Percentiles rank a stretch among this genome's conserved stretches.
phyloP scores from a whole-genome alignment of 2,888 invertebrate genomes.

The Vandiemenella viatica region DNA sequence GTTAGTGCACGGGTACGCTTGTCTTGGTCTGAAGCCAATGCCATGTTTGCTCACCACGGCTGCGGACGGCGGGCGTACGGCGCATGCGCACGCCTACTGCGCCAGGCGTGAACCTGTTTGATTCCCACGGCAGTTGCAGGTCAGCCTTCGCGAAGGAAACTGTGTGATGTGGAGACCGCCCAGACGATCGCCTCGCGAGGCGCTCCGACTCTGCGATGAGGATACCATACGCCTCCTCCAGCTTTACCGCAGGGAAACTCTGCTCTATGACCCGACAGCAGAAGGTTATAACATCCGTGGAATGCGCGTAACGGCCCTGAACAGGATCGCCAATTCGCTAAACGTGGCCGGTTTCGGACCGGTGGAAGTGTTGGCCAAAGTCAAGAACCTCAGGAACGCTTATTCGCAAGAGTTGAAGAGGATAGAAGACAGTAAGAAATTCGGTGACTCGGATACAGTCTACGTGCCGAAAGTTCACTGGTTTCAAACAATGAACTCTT shows the following conservation, averaged over 20 bases:
- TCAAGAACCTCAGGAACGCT: neutral
- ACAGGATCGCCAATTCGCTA: neutral
- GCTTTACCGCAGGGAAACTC: neutral
- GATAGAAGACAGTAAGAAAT: neutral
- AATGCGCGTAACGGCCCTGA: neutral
- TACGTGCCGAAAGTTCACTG: slow-evolving; percentile 1
- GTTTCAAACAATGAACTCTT: neutral
- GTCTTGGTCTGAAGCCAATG: no score
- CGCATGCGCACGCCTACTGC: no score
- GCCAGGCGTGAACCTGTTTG: no score
- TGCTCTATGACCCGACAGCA: neutral
- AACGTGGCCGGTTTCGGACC: neutral
- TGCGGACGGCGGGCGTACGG: no score
- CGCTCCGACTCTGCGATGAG: neutral
- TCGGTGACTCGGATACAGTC: neutral
- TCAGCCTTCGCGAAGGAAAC: no score
- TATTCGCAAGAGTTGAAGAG: slow-evolving; percentile 1
- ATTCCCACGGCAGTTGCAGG: no score
- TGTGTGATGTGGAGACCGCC: no score
- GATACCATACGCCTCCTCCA: neutral
- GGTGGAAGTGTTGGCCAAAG: neutral
- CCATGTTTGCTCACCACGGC: no score
- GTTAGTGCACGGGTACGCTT: no score
- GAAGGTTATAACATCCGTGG: neutral
- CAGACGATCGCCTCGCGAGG: no score